These are phyloP conservation scores for Dermolepida albohirtum DNA, from an alignment of 2,888 invertebrate genomes.

Conservation along the genomic window DNA sequence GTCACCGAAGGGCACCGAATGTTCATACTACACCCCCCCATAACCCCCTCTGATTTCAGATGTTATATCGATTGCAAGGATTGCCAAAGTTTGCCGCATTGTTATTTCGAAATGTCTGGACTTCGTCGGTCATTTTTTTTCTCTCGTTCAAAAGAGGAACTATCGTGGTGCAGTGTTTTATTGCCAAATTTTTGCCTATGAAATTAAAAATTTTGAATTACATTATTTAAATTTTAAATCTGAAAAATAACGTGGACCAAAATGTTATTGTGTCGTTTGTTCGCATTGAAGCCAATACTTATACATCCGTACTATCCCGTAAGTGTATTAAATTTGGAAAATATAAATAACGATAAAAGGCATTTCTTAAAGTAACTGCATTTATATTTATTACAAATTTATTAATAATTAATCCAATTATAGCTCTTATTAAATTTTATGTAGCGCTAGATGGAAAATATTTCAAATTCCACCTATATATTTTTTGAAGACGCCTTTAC, in stretches of 20 bases:
- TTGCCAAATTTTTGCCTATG: no score
- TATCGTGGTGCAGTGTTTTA: neutral
- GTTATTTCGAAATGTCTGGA: conserved; percentile 19
- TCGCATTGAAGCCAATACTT: conserved; percentile 62
- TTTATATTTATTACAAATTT: no score
- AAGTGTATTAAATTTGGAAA: conserved; percentile 46
- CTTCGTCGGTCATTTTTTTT: conserved; percentile 21
- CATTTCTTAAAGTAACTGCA: no score
- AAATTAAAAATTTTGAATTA: conserved; percentile 1
- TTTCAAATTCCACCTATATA: no score
- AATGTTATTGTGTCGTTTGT: conserved; percentile 65
- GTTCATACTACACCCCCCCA: conserved; percentile 26
- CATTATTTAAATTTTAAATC: no score
- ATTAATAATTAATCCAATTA: no score
- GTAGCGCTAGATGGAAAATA: no score
- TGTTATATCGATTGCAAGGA: conserved; percentile 44
- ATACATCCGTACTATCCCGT: conserved; percentile 60
- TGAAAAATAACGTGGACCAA: neutral
- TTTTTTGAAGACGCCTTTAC: no score
- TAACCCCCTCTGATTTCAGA: conserved; percentile 43
- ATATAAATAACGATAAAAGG: no score
- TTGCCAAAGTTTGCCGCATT: conserved; percentile 41
- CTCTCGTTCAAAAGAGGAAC: neutral
- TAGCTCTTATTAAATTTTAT: no score
- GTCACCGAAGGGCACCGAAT: conserved; percentile 54